These are phyloP conservation scores for Neolamprologus ventralis DNA, from an alignment of 2,113 vertebrate genomes.

Conservation along the genomic window DNA sequence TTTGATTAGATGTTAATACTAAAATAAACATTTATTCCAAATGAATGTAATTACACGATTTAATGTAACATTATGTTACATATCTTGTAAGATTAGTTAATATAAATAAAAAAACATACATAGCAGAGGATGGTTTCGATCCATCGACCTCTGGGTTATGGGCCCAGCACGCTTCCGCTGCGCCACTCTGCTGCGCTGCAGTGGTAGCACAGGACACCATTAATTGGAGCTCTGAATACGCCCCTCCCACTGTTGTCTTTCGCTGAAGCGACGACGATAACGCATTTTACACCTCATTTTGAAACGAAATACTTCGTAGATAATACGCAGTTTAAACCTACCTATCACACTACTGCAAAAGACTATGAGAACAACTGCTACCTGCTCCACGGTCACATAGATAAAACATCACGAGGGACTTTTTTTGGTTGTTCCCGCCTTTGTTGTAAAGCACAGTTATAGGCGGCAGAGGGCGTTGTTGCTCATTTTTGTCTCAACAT, in stretches of 20 bases:
- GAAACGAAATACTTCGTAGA: not conserved
- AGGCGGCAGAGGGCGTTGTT: not conserved
- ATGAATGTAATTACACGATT: not conserved
- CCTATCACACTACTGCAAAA: not conserved
- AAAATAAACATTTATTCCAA: not conserved
- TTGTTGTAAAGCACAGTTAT: not conserved
- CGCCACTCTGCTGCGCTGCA: slow-evolving; percentile 68
- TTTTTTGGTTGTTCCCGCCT: not conserved
- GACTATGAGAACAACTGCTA: not conserved
- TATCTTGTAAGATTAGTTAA: not conserved
- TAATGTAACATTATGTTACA: not conserved
- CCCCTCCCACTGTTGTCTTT: not conserved
- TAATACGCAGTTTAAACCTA: not conserved
- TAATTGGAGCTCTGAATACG: not conserved
- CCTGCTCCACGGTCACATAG: not conserved
- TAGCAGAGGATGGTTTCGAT: slow-evolving; percentile 81
- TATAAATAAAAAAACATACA: rapidly evolving
- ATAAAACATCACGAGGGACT: too few species aligned
- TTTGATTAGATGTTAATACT: not conserved
- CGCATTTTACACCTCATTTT: not conserved
- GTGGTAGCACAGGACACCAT: not conserved
- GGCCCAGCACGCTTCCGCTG: slow-evolving; percentile 81
- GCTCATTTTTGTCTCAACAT: not conserved
- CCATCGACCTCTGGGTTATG: slow-evolving; percentile 82
- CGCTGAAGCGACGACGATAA: not conserved